These are phyloP conservation scores for Tetramorium alpestre DNA, from an alignment of 1,140 invertebrate genomes.

Conservation along the genomic window DNA sequence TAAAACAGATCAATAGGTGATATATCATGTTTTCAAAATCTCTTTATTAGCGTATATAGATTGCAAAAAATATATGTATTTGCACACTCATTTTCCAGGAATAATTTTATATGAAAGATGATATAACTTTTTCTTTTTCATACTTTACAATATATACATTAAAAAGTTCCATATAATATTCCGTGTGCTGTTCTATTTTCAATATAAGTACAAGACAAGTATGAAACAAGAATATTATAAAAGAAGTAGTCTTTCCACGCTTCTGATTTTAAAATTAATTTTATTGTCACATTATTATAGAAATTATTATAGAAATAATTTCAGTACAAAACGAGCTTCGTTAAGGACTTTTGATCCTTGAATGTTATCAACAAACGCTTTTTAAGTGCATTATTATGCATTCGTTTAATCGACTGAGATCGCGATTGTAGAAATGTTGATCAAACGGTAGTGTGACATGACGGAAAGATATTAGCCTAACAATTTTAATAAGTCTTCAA, in stretches of 20 bases:
- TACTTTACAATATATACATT: neutral
- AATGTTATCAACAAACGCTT: neutral
- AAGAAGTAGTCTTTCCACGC: neutral
- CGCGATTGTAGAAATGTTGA: neutral
- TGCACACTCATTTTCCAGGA: neutral
- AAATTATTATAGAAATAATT: constrained; percentile 6
- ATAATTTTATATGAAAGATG: neutral
- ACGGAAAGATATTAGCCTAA: neutral
- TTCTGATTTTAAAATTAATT: too few relatives aligned
- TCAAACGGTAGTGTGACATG: neutral
- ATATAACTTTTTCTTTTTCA: neutral
- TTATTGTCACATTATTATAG: neutral
- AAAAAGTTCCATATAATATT: neutral
- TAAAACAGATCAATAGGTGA: neutral
- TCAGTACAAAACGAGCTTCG: neutral
- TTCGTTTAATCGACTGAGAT: neutral
- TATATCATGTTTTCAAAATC: neutral
- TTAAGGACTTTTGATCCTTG: neutral
- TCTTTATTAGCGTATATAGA: neutral
- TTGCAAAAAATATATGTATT: neutral
- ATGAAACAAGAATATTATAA: neutral
- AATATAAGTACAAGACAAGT: neutral
- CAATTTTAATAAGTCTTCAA: neutral
- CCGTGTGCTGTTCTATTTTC: neutral
- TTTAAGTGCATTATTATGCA: neutral